Percentiles rank a stretch among this genome's conserved stretches.
Conservation (phyloP, 2,888 invertebrate genomes). For the Aradus depressus region DNA sequence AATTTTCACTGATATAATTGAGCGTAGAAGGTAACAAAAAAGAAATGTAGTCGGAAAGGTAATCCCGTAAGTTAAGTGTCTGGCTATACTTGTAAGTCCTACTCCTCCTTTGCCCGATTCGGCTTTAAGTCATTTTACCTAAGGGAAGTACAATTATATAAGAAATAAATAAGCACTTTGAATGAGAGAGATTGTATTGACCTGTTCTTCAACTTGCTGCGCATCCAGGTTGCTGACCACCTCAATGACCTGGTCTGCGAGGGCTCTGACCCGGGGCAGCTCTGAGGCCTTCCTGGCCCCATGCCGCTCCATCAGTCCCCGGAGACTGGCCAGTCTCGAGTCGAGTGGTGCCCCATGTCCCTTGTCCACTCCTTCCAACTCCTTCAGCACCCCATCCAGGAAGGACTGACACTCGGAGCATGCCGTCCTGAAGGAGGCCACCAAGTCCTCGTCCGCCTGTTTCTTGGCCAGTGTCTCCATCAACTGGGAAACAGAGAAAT, state of each 20-base stretch:
- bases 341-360: conserved; percentile 68
- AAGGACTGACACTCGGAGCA: conserved; percentile 68
- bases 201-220: conserved; percentile 81
- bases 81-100: no score
- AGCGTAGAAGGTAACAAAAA: neutral
- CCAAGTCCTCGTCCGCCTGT: conserved; percentile 59
- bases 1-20: neutral
- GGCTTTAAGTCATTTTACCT: neutral
- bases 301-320: conserved; percentile 32
- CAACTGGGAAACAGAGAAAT: conserved; percentile 38
- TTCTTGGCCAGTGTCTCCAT: conserved; percentile 62
- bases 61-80: no score
- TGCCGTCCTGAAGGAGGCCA: conserved; percentile 64
- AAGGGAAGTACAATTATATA: neutral
- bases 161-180: conserved; percentile 5
- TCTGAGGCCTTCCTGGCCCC: conserved; percentile 24
- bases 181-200: conserved; percentile 30
- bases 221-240: conserved; percentile 78
- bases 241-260: conserved; percentile 60
- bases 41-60: no score
- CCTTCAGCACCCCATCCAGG: conserved; percentile 68
- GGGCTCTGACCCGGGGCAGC: conserved; percentile 46
- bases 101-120: no score
- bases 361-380: conserved; percentile 71
- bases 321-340: conserved; percentile 36